Evolutionary conservation across 2,797 vertebrate genomes (phyloP).

Genomic region (Remorina albescens): DNA sequence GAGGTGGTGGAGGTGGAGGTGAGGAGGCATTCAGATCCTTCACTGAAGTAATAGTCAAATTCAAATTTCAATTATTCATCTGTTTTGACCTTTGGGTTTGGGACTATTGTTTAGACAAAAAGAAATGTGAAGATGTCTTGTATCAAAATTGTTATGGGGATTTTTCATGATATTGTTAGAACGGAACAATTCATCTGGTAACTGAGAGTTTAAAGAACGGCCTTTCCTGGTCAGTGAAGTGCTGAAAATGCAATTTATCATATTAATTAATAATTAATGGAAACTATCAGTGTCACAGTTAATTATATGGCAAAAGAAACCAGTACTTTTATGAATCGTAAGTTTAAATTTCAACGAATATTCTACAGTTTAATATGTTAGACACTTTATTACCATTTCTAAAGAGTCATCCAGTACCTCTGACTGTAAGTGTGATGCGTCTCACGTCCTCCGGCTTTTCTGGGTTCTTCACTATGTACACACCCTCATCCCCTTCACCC

Average conservation of each 20-base stretch:
- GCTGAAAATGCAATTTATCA: background rate
- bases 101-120: no score
- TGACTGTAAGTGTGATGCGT: constrained; percentile 74
- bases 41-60: no score
- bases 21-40: constrained; percentile 2
- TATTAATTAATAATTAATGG: background rate
- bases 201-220: no score
- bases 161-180: background rate
- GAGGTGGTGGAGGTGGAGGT: background rate
- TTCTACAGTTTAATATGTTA: background rate
- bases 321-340: background rate
- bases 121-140: background rate
- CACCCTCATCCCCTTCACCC: constrained; percentile 81
- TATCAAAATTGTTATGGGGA: background rate
- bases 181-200: background rate
- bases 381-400: background rate
- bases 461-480: constrained; percentile 78
- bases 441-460: constrained; percentile 51
- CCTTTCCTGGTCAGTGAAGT: no score
- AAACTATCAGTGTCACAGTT: background rate
- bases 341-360: background rate
- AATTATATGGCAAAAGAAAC: background rate
- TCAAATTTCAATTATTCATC: no score
- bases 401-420: constrained; percentile 75
- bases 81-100: no score